These are phyloP conservation scores for Suncus etruscus DNA, from an alignment of 2,113 vertebrate genomes.

Conservation along the genomic window DNA sequence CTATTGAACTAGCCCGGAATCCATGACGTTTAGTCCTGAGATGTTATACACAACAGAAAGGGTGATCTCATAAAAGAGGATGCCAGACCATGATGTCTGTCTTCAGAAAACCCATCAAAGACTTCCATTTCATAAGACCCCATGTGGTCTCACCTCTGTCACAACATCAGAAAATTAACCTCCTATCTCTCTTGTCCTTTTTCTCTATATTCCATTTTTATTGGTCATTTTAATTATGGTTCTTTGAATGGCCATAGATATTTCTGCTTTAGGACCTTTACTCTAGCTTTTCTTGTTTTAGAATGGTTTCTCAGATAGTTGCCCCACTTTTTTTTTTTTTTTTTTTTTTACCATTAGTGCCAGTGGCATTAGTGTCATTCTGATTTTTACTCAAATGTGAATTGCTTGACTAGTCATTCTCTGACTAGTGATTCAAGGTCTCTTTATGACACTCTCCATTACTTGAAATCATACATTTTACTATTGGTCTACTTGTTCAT, in stretches of 20 bases:
- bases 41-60: not conserved
- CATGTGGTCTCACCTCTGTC: not conserved
- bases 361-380: not conserved
- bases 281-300: not conserved
- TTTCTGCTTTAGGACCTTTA: conserved; percentile 27
- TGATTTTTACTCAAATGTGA: conserved; percentile 13
- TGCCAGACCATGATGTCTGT: not conserved
- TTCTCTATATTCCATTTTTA: not conserved
- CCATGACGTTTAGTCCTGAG: conserved; percentile 7
- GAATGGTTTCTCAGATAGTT: not conserved
- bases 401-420: not conserved
- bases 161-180: not conserved
- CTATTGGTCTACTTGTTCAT: not conserved
- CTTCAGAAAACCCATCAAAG: not conserved
- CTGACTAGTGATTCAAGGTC: not conserved
- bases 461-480: conserved; percentile 2
- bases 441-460: not conserved
- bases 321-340: too few species aligned
- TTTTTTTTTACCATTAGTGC: too few species aligned
- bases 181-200: not conserved
- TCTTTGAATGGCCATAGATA: not conserved
- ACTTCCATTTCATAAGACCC: too few species aligned
- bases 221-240: not conserved
- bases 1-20: not conserved
- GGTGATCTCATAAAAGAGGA: not conserved